Percentiles rank a stretch among this genome's conserved stretches.
Evolutionary conservation across 2,113 vertebrate species (phyloP).

Genomic region (Suricata suricatta): DNA sequence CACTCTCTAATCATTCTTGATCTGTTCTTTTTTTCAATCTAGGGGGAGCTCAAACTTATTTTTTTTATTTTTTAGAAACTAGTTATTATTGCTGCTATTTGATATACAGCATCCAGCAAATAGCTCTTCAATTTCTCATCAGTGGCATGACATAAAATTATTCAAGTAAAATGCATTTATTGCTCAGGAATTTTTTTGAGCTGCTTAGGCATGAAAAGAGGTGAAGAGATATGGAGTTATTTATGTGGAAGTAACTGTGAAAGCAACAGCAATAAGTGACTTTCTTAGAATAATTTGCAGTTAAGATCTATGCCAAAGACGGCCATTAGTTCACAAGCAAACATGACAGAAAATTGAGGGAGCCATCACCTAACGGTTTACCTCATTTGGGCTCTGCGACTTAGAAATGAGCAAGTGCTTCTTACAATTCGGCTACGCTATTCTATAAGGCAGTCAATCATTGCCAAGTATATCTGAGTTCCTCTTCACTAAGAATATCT

Average conservation of each 20-base stretch:
- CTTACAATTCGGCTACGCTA: not conserved
- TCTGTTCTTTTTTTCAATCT: not conserved
- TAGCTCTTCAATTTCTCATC: constrained; percentile 54
- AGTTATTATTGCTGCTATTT: constrained; percentile 50
- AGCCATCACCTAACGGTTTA: not conserved
- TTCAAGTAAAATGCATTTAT: constrained; percentile 65
- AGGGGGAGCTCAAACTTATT: not conserved
- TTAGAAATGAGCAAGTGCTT: not conserved
- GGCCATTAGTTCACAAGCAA: constrained; percentile 61
- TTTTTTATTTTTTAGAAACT: constrained; percentile 53
- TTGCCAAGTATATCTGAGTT: constrained; percentile 39
- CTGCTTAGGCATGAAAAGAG: constrained; percentile 63
- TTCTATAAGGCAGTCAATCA: constrained; percentile 58
- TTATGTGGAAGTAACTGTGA: constrained; percentile 51
- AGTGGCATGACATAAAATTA: constrained; percentile 57
- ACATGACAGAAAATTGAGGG: constrained; percentile 17
- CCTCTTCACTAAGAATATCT: constrained; percentile 63
- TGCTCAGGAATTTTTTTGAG: constrained; percentile 62
- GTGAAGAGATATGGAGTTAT: constrained; percentile 50
- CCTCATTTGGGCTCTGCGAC: not conserved
- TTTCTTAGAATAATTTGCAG: constrained; percentile 51
- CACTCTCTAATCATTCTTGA: not conserved
- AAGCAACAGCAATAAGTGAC: not conserved
- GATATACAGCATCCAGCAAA: not conserved
- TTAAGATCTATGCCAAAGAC: constrained; percentile 65